Evolutionary conservation across 2,113 vertebrate genomes (phyloP).

Genomic region (Cnemophilus loriae): DNA sequence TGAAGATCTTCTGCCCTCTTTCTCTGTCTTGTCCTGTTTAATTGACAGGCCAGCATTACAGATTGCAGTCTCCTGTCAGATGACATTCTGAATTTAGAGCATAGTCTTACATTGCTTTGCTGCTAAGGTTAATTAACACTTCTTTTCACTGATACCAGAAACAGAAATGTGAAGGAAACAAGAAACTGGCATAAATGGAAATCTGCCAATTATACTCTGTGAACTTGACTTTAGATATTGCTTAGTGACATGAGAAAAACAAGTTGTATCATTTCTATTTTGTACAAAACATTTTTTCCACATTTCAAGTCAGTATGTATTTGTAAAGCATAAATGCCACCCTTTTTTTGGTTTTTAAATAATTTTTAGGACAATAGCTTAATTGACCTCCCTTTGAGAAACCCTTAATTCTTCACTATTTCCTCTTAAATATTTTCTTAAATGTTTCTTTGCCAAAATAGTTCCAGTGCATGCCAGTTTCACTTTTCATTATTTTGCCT

Average conservation of each 20-base stretch:
- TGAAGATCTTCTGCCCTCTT: constrained; percentile 34
- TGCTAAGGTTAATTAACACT: constrained; percentile 48
- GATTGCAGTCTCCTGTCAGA: not conserved
- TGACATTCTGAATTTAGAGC: constrained; percentile 2
- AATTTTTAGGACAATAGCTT: not conserved
- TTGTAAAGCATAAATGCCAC: not conserved
- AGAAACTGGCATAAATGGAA: not conserved
- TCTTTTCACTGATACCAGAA: not conserved
- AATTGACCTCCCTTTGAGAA: not conserved
- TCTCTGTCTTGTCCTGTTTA: not conserved
- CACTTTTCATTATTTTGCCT: not conserved
- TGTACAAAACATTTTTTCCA: not conserved
- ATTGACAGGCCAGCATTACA: constrained; percentile 3
- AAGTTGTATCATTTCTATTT: not conserved
- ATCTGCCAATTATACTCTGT: not conserved
- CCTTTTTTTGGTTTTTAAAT: not conserved
- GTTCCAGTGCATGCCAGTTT: not conserved
- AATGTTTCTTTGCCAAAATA: not conserved
- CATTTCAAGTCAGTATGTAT: not conserved
- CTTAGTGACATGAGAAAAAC: not conserved
- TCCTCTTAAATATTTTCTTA: not conserved
- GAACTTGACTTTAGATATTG: not conserved
- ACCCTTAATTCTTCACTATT: not conserved
- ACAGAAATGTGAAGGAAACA: constrained; percentile 4
- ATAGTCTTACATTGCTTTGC: not conserved